Evolutionary conservation across 2,113 vertebrate species (phyloP).

Genomic region (Gymnogyps californianus): DNA sequence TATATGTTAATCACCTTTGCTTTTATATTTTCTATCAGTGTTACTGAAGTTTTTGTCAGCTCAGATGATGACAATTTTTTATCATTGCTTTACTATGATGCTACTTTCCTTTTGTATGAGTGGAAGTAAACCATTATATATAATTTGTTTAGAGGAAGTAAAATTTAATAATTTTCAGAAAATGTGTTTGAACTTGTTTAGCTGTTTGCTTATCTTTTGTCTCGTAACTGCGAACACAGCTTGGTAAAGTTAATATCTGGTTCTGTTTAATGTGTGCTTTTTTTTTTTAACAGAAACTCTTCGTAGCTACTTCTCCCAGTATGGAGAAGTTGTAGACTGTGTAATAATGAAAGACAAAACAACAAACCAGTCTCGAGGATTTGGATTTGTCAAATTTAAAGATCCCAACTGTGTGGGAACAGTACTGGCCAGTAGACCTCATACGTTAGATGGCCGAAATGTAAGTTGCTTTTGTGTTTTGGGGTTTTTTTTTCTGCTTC

Average conservation of each 20-base stretch:
- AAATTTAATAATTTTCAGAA: neutral
- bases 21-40: fast-evolving
- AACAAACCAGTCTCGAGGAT: conserved; percentile 98
- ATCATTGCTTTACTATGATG: neutral
- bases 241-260: neutral
- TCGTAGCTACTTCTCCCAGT: conserved; percentile 97
- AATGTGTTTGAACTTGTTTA: neutral
- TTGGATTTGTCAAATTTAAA: conserved; percentile 99
- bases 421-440: conserved; percentile 96
- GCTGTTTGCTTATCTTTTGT: neutral
- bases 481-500: too few relatives aligned
- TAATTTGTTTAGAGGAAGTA: neutral
- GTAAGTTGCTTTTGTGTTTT: conserved; percentile 75
- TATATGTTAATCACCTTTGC: fast-evolving
- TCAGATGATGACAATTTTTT: neutral
- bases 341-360: conserved; percentile 99
- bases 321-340: conserved; percentile 98
- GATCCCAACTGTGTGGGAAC: conserved; percentile 98
- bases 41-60: neutral
- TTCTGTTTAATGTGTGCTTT: conserved; percentile 5
- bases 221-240: neutral
- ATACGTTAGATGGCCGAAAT: conserved; percentile 95
- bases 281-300: conserved; percentile 86
- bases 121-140: neutral
- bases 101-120: neutral